Evolutionary conservation across 2,797 vertebrate genomes (phyloP), one percentile per base, ranked within the genome.

Genomic region (Mus minutoides): DNA sequence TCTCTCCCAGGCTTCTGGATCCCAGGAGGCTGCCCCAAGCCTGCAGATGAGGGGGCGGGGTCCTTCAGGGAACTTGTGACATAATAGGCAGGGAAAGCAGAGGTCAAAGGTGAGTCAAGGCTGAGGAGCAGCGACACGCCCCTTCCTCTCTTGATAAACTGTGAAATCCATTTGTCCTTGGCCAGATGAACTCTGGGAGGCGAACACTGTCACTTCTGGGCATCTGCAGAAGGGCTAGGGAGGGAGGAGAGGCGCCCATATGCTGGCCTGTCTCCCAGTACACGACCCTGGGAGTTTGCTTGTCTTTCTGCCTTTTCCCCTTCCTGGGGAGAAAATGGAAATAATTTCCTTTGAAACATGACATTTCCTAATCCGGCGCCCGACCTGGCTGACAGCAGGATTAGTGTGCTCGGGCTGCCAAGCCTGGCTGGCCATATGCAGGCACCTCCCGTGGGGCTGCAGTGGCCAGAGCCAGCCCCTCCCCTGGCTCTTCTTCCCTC

Each of bases 341-440:
- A 97, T 96, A 96, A 95, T 95, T 98, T 97, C 93, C 95, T 98
- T 97, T 97, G 97, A 98, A 97, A 97, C 37, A 34, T 98, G 97
- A 97, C 97, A 97, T 98, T 97, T 97, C 88, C 94, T 97, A 97
- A 97, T 97, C 97, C 76, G 26, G 88, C 56, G 5, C 95, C 90
- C 3, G 49, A 94, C 92, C 88, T 91, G 96, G 95, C 96, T 97
- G 97, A 97, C 97, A 97, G 96, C 94, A 94, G 96, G 96, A 97
- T 97, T 95, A 96, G 94, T 49, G 91, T 80, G 86, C 49, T 16
- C 0, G 1, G 83, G 95, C 92, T 92, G 94, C 95, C 87, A 93
- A 97, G 92, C 92, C 94, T 73, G 94, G 94, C 96, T 96, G 69
- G 91, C 96, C 97, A 94, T 89, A 92, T 91, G 96, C 78, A 93